Base-by-base conservation (phyloP, 1,140 invertebrate genomes). In the Zaprionus kolodkinae region DNA sequence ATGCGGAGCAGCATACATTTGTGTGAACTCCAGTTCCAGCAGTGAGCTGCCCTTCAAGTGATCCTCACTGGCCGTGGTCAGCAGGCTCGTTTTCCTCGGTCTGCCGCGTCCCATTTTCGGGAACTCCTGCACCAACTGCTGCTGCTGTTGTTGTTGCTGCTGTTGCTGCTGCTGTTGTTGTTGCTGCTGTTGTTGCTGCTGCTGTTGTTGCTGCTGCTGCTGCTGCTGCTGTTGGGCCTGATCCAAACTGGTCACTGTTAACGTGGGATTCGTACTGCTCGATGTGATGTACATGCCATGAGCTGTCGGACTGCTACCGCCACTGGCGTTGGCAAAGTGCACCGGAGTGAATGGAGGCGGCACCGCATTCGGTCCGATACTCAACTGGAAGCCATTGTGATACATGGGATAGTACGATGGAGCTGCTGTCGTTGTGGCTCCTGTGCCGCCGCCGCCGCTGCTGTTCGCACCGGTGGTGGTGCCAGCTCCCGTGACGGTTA, bases 381-480 rank as follows among this genome's bases (percentile, higher is more conserved):
- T 87, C 40, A 92, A 45, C 56, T 92, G 91, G 79, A 92, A 92
- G 79, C 91, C 91, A 81, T 92, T 92, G 57, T 91, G 91, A 78
- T 92, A 92, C 91, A 92, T 92, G n/a, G 91, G 91, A 84, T 92
- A 92, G 52, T 92, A 92, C 27, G 86, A 92, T 33, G 86, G 72
- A 21, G 87, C 76, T 11, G 86, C 72, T 15, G 85, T 64, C 9
- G 73, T 45, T 15, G 40, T 9, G 7, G n/a, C 40, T 3, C 6
- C 40, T 17, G 40, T 45, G 40, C 40, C 17, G 60, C n/a, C 9
- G 81, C 60, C 59, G 1, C 59, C 27, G 30, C 43, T 43, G 57
- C 36, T 43, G 52, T 52, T 38, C 13, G 55, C n/a, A 9, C 50
- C 74, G 33, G 25, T 43, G 3, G 25, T 17, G 45, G 45, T 50